Base-by-base conservation (phyloP, 1,140 invertebrate species). In the Drosophila mauritiana region DNA sequence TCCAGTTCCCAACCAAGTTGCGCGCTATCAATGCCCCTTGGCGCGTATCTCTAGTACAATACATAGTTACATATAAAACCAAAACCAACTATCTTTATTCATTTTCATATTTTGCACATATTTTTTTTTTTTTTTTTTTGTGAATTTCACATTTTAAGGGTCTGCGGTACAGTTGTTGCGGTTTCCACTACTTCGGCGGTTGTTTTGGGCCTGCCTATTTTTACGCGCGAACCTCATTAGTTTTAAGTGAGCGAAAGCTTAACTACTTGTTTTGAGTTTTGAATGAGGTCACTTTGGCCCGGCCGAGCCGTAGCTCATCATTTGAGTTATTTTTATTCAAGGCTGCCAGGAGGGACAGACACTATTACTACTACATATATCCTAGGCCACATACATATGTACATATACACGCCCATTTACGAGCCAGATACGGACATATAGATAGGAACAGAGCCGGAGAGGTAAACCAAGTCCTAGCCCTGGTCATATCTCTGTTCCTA, bases 201-300 rank as follows among this genome's bases (percentile, higher is more conserved):
- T 11, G 42, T 37, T 37, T 56, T 48, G 61, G 73, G 42, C 63
- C 54, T 75, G 73, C 58, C 79, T 88, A 88, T 88, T 89, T 88
- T 89, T 88, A 89, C 57, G 65, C 75, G 72, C 83, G 80, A 68
- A 83, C 70, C 83, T 88, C 83, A 88, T 88, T 88, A 88, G 83
- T 88, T 88, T 88, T 89, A 88, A 88, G 83, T 88, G 83, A 88
- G 76, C 84, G 84, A 88, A 76, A 89, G 79, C 83, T 88, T 83
- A 88, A 83, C 84, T 83, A 88, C 83, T 88, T 89, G 84, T 88
- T 88, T 89, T 89, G 84, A 88, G 83, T 88, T 86, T 89, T 88
- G 80, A 89, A 88, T 88, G 83, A 88, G 83, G 83, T 88, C 83
- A 88, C 79, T 88, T 88, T 76, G 67, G 54, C 59, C 79, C 72